Conservation (phyloP, 2,888 invertebrate species). For the Mylabris sibirica region DNA sequence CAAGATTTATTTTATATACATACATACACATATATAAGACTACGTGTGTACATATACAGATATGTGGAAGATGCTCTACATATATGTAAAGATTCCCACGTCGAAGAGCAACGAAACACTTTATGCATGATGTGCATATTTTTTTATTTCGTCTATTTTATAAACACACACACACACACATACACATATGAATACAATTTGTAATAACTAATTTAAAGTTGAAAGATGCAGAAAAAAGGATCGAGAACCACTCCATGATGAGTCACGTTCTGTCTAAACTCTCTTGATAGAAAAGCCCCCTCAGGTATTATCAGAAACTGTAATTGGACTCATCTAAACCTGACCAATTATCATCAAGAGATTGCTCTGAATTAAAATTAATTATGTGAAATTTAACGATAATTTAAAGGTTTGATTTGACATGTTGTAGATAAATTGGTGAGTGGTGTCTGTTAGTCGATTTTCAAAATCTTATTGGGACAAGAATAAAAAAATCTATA, state of each 20-base stretch:
- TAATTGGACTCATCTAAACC: slow-evolving; percentile 11
- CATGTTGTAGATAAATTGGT: not conserved
- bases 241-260: slow-evolving; percentile 2
- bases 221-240: slow-evolving; percentile 13
- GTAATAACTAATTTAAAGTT: slow-evolving; percentile 17
- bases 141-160: not conserved
- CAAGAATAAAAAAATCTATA: not conserved
- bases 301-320: slow-evolving; percentile 11
- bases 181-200: not conserved
- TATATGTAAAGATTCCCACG: slow-evolving; percentile 15
- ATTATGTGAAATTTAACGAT: not conserved
- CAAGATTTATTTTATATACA: not conserved
- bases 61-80: slow-evolving; percentile 2
- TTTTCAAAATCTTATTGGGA: not conserved
- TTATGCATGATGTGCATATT: slow-evolving; percentile 13
- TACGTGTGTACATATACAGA: not conserved
- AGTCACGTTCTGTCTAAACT: slow-evolving; percentile 18
- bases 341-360: slow-evolving; percentile 8
- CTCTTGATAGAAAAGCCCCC: slow-evolving; percentile 14
- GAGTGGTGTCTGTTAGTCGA: not conserved
- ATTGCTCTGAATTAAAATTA: slow-evolving; percentile 10
- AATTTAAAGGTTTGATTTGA: not conserved
- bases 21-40: not conserved
- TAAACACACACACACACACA: not conserved
- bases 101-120: not conserved